These are phyloP conservation scores for Melanophora roralis DNA, from an alignment of 2,888 invertebrate species.

Conservation along the genomic window DNA sequence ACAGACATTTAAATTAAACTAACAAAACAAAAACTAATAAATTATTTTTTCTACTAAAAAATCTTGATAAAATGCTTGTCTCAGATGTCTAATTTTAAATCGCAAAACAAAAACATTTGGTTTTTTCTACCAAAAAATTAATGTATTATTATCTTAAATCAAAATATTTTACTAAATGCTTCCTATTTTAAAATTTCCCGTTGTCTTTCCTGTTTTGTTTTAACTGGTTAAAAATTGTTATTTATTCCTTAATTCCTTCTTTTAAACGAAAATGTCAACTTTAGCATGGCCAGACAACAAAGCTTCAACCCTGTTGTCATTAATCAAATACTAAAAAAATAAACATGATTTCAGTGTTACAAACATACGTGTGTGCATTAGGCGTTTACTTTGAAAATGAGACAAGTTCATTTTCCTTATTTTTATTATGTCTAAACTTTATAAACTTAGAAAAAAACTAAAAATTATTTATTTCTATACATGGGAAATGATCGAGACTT, in stretches of 20 bases:
- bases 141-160: neutral
- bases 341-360: neutral
- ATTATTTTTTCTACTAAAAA: neutral
- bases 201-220: neutral
- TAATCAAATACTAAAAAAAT: conserved; percentile 26
- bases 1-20: neutral
- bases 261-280: conserved; percentile 27
- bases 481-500: no score
- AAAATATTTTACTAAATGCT: neutral
- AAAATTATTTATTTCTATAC: no score
- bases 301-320: conserved; percentile 21
- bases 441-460: no score
- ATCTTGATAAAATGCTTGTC: neutral
- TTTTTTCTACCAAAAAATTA: neutral
- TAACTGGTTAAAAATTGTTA: conserved; percentile 14
- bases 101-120: neutral
- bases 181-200: neutral
- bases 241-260: neutral
- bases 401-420: no score
- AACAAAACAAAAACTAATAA: neutral
- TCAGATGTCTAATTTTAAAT: neutral
- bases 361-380: neutral
- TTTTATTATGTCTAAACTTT: no score
- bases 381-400: neutral
- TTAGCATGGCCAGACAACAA: conserved; percentile 43